Conservation (phyloP, 1,140 invertebrate species). For the Nixonia krombeini region DNA sequence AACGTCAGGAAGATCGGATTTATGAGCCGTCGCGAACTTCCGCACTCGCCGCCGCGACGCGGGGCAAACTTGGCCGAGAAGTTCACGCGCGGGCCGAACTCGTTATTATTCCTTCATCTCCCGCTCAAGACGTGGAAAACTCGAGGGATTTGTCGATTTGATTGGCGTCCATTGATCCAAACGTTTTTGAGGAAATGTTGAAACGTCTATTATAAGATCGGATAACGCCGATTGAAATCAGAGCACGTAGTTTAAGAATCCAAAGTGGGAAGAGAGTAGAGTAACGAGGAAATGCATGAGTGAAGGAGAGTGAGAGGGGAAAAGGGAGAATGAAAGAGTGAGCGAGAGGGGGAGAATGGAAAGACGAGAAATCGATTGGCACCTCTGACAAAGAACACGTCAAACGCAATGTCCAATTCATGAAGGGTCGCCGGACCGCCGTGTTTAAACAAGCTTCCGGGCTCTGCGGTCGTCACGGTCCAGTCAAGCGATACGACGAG, state of each 20-base stretch:
- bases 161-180: too few species aligned
- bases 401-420: slow-evolving; percentile 51
- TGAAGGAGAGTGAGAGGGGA: slow-evolving; percentile 9
- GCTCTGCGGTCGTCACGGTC: slow-evolving; percentile 40
- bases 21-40: slow-evolving; percentile 11
- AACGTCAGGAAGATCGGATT: slow-evolving; percentile 29
- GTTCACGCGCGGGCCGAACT: neutral
- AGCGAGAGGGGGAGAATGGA: slow-evolving; percentile 19
- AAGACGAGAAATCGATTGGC: slow-evolving; percentile 49
- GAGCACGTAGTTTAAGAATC: neutral
- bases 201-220: too few species aligned
- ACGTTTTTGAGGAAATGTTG: too few species aligned
- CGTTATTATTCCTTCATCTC: neutral
- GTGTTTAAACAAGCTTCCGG: slow-evolving; percentile 50
- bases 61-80: neutral
- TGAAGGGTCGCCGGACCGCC: slow-evolving; percentile 41
- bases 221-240: too few species aligned
- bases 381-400: slow-evolving; percentile 48
- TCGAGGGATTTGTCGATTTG: too few species aligned
- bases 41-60: neutral
- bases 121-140: too few species aligned
- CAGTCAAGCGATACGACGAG: slow-evolving; percentile 40
- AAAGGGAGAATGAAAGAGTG: slow-evolving; percentile 33
- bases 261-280: neutral
- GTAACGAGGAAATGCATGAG: neutral